Base-by-base conservation (phyloP, 2,888 invertebrate genomes). In the Xestoiulus laeticollis region DNA sequence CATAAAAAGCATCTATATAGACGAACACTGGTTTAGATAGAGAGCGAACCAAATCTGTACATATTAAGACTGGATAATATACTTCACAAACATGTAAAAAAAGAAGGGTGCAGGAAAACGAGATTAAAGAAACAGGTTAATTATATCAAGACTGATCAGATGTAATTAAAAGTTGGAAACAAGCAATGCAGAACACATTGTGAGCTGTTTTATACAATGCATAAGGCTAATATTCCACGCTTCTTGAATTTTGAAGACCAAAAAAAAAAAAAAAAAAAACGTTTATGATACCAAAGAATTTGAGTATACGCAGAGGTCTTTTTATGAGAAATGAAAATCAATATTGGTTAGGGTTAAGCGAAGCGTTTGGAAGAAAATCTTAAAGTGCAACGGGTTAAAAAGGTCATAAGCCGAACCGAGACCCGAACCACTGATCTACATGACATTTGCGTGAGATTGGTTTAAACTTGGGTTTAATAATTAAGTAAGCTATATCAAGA, bases 381-480 rank as follows among this genome's bases (percentile, higher is more conserved):
- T n/a, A 68, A 68, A 68, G 68, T 68, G 68, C 68, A 68, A 68
- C 2, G 68, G 68, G 68, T 68, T 26, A 68, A 68, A 68, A 68
- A 68, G 26, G 68, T 68, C 68, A 68, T 26, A 22, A 68, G 10
- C 12, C 10, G 26, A 68, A 26, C 26, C 59, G 59, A 14, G 19
- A 19, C 59, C 59, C 33, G 12, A n/a, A 19, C 59, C 59, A 59
- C 5, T 19, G 68, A 68, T 68, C 8, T 68, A 1, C 26, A 26
- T 68, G 68, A 68, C 68, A 68, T 26, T 68, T 26, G 68, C 68
- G 68, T 68, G 26, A 26, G 68, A 26, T 26, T 68, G 68, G 26
- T 68, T 68, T 68, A 68, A 68, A 68, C 68, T 68, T 68, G 22
- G n/a, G 68, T 68, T 68, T 68, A 68, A 68, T 68, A 68, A 68